These are phyloP conservation scores for Tipula confusa DNA, from an alignment of 2,888 invertebrate species.

Conservation along the genomic window DNA sequence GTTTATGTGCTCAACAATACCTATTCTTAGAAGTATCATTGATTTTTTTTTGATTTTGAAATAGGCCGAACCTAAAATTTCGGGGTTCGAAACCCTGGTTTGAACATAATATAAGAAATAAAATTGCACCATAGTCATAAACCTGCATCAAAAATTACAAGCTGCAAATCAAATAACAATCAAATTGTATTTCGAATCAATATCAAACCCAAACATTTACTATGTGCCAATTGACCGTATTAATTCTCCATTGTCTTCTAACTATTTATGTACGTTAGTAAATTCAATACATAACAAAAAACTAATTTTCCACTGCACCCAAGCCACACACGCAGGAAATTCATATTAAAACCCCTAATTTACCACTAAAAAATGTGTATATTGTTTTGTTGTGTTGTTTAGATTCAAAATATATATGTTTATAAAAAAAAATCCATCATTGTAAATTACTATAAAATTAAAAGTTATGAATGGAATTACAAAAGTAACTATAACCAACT, in stretches of 20 bases:
- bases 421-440: neutral
- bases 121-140: too few relatives aligned
- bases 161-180: neutral
- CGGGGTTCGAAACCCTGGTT: too few relatives aligned
- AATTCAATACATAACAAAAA: neutral
- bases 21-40: too few relatives aligned
- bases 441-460: neutral
- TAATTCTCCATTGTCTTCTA: neutral
- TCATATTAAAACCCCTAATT: neutral
- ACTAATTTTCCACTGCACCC: conserved; percentile 25
- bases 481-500: neutral
- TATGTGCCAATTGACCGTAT: neutral
- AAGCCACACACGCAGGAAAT: neutral
- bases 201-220: neutral
- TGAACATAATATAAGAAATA: too few relatives aligned
- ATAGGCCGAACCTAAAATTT: too few relatives aligned
- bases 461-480: conserved; percentile 20
- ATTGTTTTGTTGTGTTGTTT: neutral
- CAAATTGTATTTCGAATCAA: neutral
- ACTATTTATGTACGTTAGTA: neutral
- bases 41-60: too few relatives aligned
- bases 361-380: neutral
- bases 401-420: too few relatives aligned
- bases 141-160: neutral
- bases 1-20: too few relatives aligned